A percentile compares a stretch with the other conserved stretches of the same genome.
phyloP scores from a whole-genome alignment of 2,113 vertebrate genomes.

The Excalfactoria chinensis region DNA sequence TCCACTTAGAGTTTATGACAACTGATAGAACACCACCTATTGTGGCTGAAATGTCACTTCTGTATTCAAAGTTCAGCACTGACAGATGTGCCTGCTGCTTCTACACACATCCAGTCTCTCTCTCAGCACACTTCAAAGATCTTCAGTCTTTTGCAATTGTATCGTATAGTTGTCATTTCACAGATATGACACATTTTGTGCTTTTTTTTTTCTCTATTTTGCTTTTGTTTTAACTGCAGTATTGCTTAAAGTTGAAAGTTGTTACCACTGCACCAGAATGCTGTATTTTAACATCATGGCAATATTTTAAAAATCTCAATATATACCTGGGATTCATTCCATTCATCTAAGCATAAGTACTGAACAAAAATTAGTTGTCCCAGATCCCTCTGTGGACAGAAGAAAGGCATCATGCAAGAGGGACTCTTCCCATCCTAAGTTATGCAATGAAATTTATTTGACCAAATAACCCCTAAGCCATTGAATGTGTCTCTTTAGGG shows the following conservation, averaged over 20 bases:
- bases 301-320: not conserved
- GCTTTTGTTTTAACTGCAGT: not conserved
- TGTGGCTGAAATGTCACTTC: not conserved
- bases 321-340: not conserved
- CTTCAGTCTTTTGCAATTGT: not conserved
- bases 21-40: not conserved
- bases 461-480: not conserved
- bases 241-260: not conserved
- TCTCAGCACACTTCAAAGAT: not conserved
- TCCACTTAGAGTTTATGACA: not conserved
- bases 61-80: not conserved
- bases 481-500: not conserved
- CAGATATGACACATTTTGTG: not conserved
- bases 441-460: not conserved
- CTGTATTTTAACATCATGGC: accelerated
- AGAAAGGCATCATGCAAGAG: not conserved
- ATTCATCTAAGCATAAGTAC: not conserved
- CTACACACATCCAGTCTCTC: not conserved
- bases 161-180: not conserved
- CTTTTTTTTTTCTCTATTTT: not conserved
- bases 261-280: not conserved
- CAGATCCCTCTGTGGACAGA: not conserved
- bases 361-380: not conserved
- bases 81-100: not conserved
- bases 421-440: not conserved